Evolutionary conservation across 2,888 invertebrate genomes (phyloP).

Genomic region (Hylaea fasciaria): DNA sequence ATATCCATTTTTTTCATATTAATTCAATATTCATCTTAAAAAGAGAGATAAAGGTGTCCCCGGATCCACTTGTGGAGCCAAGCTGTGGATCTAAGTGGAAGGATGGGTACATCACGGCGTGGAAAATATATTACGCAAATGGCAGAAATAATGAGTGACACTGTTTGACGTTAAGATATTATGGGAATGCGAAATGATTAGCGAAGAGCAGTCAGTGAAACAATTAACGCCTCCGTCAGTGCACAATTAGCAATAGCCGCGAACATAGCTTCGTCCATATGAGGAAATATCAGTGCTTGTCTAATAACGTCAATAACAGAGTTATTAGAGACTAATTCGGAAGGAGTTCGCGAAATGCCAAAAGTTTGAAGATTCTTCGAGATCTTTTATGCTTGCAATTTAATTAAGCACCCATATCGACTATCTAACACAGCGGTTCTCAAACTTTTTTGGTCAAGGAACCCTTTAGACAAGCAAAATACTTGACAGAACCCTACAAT

Average conservation of each 20-base stretch:
- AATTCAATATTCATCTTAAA: no score
- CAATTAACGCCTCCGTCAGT: slow-evolving; percentile 66
- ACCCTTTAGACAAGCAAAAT: no score
- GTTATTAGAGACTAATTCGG: slow-evolving; percentile 17
- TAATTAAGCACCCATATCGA: no score
- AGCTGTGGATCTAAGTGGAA: no score
- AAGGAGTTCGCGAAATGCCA: slow-evolving; percentile 13
- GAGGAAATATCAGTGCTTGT: slow-evolving; percentile 58
- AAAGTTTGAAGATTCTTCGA: slow-evolving; percentile 12
- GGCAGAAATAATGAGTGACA: slow-evolving; percentile 12
- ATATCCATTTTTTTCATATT: no score
- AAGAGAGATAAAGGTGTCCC: no score
- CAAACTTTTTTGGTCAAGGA: no score
- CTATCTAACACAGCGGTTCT: no score
- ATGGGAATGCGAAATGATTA: slow-evolving; percentile 67
- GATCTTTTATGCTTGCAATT: background rate
- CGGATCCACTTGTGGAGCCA: no score
- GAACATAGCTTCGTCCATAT: slow-evolving; percentile 47
- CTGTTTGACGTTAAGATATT: slow-evolving; percentile 45
- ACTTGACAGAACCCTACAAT: no score
- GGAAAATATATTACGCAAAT: slow-evolving; percentile 3
- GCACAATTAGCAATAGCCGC: slow-evolving; percentile 60
- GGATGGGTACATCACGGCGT: no score
- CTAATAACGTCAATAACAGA: slow-evolving; percentile 44
- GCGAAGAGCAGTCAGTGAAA: slow-evolving; percentile 57